Conservation (phyloP, 2,113 vertebrate species). For the Columbina picui region DNA sequence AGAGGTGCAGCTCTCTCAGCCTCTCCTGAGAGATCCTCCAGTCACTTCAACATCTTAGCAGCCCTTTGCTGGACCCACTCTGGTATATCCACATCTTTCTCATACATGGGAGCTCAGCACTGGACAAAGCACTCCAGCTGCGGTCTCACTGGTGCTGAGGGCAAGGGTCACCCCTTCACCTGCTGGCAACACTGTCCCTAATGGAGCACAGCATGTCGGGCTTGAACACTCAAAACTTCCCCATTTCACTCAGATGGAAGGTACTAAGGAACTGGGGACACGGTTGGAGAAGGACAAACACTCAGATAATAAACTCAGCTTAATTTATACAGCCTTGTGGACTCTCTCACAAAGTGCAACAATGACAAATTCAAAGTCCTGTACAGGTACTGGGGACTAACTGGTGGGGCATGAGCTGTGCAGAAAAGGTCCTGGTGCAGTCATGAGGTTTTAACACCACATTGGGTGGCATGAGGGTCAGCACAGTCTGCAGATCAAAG, state of each 20-base stretch:
- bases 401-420: not conserved
- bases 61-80: not conserved
- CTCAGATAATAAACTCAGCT: not conserved
- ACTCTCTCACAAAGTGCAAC: not conserved
- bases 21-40: not conserved
- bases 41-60: not conserved
- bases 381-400: not conserved
- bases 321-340: not conserved
- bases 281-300: not conserved
- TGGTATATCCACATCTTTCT: accelerated
- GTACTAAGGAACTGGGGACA: not conserved
- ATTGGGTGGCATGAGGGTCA: not conserved
- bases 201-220: not conserved
- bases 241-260: not conserved
- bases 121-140: not conserved
- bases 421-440: not conserved
- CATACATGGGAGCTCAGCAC: not conserved
- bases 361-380: not conserved
- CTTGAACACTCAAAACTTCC: not conserved
- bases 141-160: not conserved
- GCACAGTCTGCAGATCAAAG: not conserved
- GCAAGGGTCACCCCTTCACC: not conserved
- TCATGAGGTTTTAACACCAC: not conserved
- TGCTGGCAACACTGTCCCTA: not conserved
- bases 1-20: not conserved